phyloP scores from a whole-genome alignment of 2,113 vertebrate species.

The Eleginops maclovinus region DNA sequence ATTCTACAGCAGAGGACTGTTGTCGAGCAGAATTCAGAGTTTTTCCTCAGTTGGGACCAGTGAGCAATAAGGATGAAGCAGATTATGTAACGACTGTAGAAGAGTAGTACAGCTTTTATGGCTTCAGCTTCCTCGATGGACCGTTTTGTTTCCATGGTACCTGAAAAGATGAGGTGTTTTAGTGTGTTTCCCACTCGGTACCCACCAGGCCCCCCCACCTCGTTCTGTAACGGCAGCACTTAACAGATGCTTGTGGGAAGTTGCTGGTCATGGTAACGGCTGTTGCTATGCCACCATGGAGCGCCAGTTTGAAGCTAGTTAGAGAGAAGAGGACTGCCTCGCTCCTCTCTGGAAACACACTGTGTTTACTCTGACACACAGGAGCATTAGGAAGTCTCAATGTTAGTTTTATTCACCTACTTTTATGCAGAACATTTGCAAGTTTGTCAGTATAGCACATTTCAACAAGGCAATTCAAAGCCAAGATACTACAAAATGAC shows the following conservation, averaged over 20 bases:
- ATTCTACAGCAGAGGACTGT: background rate
- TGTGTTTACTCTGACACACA: background rate
- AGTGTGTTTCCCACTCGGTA: background rate
- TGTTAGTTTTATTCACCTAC: background rate
- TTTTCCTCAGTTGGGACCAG: too few relatives aligned
- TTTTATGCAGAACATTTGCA: background rate
- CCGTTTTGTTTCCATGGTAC: slow-evolving; percentile 35
- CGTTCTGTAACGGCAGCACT: slow-evolving; percentile 10
- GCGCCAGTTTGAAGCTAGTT: background rate
- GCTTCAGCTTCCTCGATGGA: background rate
- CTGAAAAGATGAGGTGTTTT: slow-evolving; percentile 27
- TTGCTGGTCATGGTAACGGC: slow-evolving; percentile 10
- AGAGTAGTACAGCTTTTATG: too few relatives aligned
- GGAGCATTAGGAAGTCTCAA: too few relatives aligned
- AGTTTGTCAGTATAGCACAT: too few relatives aligned
- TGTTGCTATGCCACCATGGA: slow-evolving; percentile 35
- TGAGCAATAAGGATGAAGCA: background rate
- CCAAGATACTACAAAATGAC: too few relatives aligned
- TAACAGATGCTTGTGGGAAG: slow-evolving; percentile 43
- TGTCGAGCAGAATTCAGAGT: background rate
- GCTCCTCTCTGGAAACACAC: background rate
- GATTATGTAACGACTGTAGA: background rate
- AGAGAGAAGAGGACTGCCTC: background rate
- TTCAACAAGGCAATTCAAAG: too few relatives aligned
- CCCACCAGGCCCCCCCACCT: background rate